These are phyloP conservation scores for Valencia hispanica DNA, from an alignment of 2,797 vertebrate species.

Conservation along the genomic window DNA sequence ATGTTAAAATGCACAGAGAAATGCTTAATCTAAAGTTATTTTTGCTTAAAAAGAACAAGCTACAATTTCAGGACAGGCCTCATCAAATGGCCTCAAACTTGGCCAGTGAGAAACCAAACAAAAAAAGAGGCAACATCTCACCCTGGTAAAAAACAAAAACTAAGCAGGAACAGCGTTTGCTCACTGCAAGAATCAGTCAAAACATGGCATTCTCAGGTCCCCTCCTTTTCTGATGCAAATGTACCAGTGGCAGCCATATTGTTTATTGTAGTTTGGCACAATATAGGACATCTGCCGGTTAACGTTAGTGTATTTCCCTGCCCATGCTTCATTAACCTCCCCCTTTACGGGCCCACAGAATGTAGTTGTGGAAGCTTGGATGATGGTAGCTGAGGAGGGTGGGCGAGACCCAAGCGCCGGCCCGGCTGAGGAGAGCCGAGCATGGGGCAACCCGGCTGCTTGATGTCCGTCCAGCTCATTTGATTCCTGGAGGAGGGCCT, in stretches of 20 bases:
- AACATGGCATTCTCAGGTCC: constrained; percentile 81
- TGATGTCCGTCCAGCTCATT: constrained; percentile 95
- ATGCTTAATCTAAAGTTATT: constrained; percentile 18
- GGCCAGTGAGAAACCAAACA: constrained; percentile 36
- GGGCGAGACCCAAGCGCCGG: constrained; percentile 66
- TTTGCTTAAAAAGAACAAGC: constrained; percentile 32
- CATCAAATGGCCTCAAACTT: constrained; percentile 30
- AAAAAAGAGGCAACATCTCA: constrained; percentile 58
- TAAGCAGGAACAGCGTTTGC: constrained; percentile 24
- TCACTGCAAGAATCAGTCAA: constrained; percentile 76
- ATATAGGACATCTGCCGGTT: constrained; percentile 87
- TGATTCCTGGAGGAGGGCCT: constrained; percentile 85
- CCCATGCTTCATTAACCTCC: constrained; percentile 90
- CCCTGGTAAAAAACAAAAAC: constrained; percentile 29
- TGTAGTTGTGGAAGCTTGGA: constrained; percentile 76
- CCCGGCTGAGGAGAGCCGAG: constrained; percentile 59
- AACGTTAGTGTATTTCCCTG: constrained; percentile 87
- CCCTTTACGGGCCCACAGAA: constrained; percentile 86
- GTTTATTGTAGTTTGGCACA: constrained; percentile 84
- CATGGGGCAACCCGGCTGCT: constrained; percentile 77
- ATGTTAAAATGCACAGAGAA: not conserved
- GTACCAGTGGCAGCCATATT: constrained; percentile 82
- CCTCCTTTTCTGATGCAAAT: constrained; percentile 85
- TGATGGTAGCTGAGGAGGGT: constrained; percentile 54
- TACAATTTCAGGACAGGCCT: constrained; percentile 41